Conservation (phyloP, 2,888 invertebrate genomes). For the Morinoia aosen region DNA sequence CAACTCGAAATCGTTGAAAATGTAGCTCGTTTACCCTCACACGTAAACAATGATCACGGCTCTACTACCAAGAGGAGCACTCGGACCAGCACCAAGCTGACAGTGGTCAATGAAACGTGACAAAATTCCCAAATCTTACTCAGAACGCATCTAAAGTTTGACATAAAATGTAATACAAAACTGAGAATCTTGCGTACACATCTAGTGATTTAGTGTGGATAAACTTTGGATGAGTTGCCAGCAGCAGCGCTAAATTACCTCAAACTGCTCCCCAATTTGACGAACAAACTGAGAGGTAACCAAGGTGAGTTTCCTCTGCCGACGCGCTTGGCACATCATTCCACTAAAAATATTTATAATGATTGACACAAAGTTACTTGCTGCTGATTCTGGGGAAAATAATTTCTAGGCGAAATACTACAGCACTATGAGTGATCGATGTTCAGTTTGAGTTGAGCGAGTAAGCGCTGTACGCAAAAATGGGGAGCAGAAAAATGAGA, state of each 20-base stretch:
- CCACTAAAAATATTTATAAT: background rate
- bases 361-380: background rate
- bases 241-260: no score
- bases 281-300: background rate
- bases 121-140: background rate
- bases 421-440: background rate
- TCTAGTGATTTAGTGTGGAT: no score
- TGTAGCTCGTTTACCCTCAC: no score
- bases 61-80: background rate
- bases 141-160: no score
- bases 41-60: no score
- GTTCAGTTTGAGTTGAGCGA: background rate
- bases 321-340: background rate
- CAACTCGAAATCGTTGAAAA: no score
- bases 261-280: no score
- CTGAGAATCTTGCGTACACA: no score
- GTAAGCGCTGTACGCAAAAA: background rate
- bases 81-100: background rate
- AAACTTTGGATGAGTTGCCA: no score
- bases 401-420: background rate
- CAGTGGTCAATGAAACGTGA: background rate
- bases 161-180: no score
- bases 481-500: background rate
- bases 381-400: background rate
- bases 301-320: background rate